A percentile compares a stretch with the other conserved stretches of the same genome.
These are phyloP conservation scores for Balaeniceps rex DNA, from an alignment of 2,113 vertebrate genomes.

Conservation along the genomic window DNA sequence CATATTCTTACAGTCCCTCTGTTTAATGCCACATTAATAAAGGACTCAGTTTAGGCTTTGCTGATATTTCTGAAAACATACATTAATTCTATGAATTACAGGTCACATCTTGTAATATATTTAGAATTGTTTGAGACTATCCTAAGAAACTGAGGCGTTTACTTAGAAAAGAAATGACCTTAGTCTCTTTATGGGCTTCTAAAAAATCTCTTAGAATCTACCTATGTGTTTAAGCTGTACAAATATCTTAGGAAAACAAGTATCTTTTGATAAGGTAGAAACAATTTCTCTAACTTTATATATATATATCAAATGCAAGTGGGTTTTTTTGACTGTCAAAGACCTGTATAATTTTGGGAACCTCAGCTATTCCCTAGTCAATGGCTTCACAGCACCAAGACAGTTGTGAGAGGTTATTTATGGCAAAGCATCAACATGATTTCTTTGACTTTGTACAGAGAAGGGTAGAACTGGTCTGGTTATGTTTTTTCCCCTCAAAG, in stretches of 20 bases:
- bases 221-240: not conserved
- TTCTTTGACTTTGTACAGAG: not conserved
- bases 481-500: not conserved
- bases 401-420: not conserved
- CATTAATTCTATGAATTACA: not conserved
- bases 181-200: not conserved
- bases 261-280: not conserved
- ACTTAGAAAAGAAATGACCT: not conserved
- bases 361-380: not conserved
- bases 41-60: not conserved
- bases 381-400: not conserved
- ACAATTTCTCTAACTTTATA: not conserved
- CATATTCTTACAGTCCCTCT: not conserved
- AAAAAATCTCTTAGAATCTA: not conserved
- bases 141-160: not conserved
- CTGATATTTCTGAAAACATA: not conserved
- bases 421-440: not conserved
- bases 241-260: not conserved
- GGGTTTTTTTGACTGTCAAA: not conserved
- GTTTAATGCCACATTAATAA: not conserved
- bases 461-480: not conserved
- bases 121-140: not conserved
- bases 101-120: not conserved
- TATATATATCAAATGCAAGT: not conserved
- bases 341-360: not conserved